Evolutionary conservation across 2,797 vertebrate species (phyloP).

Genomic region (Anguilla megastoma): DNA sequence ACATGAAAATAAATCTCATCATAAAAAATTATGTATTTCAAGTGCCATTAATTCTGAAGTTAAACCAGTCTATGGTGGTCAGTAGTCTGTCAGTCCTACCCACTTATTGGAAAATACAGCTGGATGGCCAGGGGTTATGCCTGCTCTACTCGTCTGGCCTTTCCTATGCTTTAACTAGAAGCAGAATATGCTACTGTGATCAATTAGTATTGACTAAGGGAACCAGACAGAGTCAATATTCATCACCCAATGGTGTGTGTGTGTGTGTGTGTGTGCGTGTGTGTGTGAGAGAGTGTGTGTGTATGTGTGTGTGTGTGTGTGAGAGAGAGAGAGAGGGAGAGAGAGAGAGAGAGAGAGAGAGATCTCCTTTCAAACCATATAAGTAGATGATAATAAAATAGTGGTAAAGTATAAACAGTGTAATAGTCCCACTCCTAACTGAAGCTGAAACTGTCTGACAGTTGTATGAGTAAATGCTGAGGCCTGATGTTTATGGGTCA

Average conservation of each 20-base stretch:
- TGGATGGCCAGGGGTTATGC: neutral
- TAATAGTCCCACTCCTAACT: neutral
- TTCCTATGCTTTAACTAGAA: neutral
- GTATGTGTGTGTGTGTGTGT: neutral
- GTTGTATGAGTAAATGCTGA: neutral
- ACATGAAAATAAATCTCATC: neutral
- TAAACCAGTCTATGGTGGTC: neutral
- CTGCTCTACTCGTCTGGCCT: neutral
- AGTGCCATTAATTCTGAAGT: neutral
- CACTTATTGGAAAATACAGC: neutral
- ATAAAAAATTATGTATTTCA: neutral
- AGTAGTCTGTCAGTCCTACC: neutral
- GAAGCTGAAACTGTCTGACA: neutral
- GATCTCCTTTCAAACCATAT: neutral
- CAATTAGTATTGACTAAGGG: neutral
- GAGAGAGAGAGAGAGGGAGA: neutral
- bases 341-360: neutral
- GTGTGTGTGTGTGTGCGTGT: neutral
- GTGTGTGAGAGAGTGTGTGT: neutral
- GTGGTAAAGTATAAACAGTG: neutral
- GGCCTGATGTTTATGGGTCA: neutral
- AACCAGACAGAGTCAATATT: slow-evolving; percentile 2
- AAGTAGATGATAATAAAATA: neutral
- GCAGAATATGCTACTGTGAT: neutral
- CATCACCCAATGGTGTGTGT: neutral